Percentiles rank a stretch among this genome's conserved stretches.
Evolutionary conservation across 1,140 invertebrate genomes (phyloP).

Genomic region (Drosophila teissieri): DNA sequence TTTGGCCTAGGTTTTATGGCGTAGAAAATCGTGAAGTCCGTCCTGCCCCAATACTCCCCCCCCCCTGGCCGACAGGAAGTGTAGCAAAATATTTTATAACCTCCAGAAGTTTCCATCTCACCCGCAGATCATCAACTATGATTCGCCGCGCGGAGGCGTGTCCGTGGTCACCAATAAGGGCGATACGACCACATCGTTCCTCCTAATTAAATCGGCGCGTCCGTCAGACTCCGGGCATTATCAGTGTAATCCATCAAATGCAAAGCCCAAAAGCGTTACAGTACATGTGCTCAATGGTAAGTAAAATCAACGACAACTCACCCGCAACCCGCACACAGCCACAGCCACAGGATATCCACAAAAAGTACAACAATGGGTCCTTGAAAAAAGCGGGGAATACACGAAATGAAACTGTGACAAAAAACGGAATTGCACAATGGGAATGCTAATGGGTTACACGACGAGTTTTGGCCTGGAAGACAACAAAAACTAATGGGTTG

Average conservation of each 20-base stretch:
- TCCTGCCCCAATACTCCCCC: neutral
- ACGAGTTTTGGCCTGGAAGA: constrained; percentile 11
- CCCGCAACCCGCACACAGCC: constrained; percentile 28
- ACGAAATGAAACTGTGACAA: constrained; percentile 15
- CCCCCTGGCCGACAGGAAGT: neutral
- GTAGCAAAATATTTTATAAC: constrained; percentile 66
- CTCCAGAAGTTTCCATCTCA: constrained; percentile 25
- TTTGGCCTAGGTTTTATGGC: constrained; percentile 70
- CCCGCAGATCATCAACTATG: constrained; percentile 94
- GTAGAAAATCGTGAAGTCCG: constrained; percentile 63
- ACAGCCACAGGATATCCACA: constrained; percentile 47
- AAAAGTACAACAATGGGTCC: constrained; percentile 44
- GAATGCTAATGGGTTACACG: constrained; percentile 37
- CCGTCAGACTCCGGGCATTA: constrained; percentile 91
- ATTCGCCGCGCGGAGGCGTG: constrained; percentile 92
- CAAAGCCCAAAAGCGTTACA: constrained; percentile 93
- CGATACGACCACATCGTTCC: constrained; percentile 91
- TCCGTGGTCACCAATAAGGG: constrained; percentile 91
- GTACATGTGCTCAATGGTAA: constrained; percentile 96
- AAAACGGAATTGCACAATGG: constrained; percentile 45
- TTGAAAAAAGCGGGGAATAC: neutral
- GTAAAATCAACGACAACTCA: constrained; percentile 85
- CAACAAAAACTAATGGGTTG: constrained; percentile 8
- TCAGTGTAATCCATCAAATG: constrained; percentile 93
- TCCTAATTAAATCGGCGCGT: constrained; percentile 91